These are phyloP conservation scores for Alentia gelatinosa DNA, from an alignment of 2,888 invertebrate genomes.

Conservation along the genomic window DNA sequence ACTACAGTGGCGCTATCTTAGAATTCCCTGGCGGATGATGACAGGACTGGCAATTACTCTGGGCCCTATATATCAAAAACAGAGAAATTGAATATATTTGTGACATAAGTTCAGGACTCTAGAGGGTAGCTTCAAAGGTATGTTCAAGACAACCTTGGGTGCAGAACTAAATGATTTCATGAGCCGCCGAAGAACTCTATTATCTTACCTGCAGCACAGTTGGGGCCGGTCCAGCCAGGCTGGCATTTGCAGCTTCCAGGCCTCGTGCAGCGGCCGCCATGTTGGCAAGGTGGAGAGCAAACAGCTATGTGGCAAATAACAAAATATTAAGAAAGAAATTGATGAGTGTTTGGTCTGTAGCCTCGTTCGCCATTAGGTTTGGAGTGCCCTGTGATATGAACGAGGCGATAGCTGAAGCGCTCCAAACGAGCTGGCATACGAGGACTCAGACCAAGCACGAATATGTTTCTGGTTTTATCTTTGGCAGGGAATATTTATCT, in stretches of 20 bases:
- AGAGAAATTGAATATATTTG: neutral
- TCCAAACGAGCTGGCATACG: no score
- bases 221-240: conserved; percentile 16
- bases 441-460: no score
- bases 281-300: conserved; percentile 19
- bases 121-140: neutral
- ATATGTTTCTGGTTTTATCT: no score
- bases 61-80: neutral
- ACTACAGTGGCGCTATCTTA: no score
- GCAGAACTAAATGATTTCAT: neutral
- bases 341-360: no score
- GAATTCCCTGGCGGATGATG: no score
- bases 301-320: neutral
- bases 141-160: neutral
- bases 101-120: neutral
- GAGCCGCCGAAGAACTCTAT: neutral
- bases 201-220: neutral
- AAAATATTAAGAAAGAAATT: no score
- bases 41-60: neutral
- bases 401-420: no score
- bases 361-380: no score
- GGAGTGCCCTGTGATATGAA: no score
- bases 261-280: conserved; percentile 9
- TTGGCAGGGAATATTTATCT: no score
- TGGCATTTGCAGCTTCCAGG: conserved; percentile 30